Evolutionary conservation across 1,140 invertebrate genomes (phyloP), one percentile per base, ranked within the genome.

Genomic region (Lutraria rhynchaena): DNA sequence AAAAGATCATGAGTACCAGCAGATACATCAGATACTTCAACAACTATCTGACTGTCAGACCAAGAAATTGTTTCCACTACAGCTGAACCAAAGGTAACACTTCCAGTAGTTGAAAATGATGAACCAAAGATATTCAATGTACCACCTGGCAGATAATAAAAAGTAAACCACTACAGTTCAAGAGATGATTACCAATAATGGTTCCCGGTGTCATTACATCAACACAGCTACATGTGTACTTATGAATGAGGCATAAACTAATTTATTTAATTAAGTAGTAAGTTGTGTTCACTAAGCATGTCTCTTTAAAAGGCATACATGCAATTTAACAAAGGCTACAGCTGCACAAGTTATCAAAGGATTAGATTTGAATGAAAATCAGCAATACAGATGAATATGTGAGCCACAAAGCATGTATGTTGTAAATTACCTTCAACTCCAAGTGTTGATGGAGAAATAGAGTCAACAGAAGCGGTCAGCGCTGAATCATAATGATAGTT

Each of bases 351-450:
- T n/a, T n/a, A n/a, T n/a, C n/a, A n/a, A n/a, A n/a, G n/a, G n/a
- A n/a, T n/a, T n/a, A n/a, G 46, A 49, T 49, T 49, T 49, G 46
- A 49, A 49, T 13, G n/a, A 13, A 49, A 49, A 11, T 13, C 46
- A 49, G 11, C 46, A 11, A 49, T 13, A 13, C n/a, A 49, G 46
- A 13, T 17, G 55, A 27, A 17, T 11, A 17, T 58, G 24, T 19
- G 11, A 58, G 55, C 15, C n/a, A 13, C 27, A 13, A n/a, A n/a
- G n/a, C n/a, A n/a, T n/a, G n/a, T n/a, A n/a, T n/a, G n/a, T n/a
- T n/a, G n/a, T 41, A 41, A 29, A 17, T 46, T 80, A 81, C 78
- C 70, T 7, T n/a, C 9, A 17, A 71, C 78, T n/a, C 41, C 58
- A 24, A 81, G n/a, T 11, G 57, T 31, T 58, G 78, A 73, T 4